Evolutionary conservation across 2,113 vertebrate genomes (phyloP).

Genomic region (Cynopterus brachyotis): DNA sequence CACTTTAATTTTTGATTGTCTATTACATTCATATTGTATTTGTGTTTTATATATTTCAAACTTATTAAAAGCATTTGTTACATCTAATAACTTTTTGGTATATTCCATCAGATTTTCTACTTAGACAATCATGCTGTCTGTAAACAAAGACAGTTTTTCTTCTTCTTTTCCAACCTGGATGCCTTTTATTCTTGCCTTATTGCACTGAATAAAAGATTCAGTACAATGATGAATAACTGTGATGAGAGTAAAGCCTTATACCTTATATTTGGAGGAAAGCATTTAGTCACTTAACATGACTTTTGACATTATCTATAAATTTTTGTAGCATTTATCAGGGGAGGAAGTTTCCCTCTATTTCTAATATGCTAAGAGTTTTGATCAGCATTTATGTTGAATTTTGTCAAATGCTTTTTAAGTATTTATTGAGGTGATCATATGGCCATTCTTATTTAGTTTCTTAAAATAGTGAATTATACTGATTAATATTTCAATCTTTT

Average conservation of each 20-base stretch:
- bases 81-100: neutral
- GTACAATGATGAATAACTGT: neutral
- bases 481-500: neutral
- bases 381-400: neutral
- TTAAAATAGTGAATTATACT: neutral
- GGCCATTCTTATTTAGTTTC: neutral
- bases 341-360: neutral
- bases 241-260: neutral
- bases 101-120: neutral
- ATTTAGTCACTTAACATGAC: neutral
- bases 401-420: neutral
- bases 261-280: neutral
- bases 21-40: neutral
- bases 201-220: neutral
- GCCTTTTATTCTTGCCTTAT: neutral
- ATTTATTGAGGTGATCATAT: neutral
- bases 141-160: neutral
- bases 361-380: neutral
- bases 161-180: neutral
- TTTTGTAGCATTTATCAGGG: neutral
- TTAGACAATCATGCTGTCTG: neutral
- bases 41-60: neutral
- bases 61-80: neutral
- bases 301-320: neutral
- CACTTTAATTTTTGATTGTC: neutral